Conservation (phyloP, 2,797 vertebrate genomes). For the Mormyrops attenuatus region DNA sequence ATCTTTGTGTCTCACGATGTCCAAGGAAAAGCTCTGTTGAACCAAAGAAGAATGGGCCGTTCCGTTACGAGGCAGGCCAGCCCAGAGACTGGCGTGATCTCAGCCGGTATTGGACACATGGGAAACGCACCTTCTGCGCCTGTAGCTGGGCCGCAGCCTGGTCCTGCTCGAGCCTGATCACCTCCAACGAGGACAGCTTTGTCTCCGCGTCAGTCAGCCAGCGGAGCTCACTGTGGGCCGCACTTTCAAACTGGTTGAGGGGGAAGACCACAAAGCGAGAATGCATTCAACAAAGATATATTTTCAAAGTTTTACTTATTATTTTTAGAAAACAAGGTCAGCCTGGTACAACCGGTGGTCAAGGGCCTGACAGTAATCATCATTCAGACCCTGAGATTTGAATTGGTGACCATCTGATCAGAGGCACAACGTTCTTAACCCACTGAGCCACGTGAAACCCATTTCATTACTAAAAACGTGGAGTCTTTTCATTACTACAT, state of each 20-base stretch:
- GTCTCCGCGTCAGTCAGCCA: constrained; percentile 83
- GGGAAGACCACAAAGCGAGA: background rate
- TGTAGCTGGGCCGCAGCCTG: constrained; percentile 88
- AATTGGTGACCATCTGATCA: background rate
- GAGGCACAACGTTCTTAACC: background rate
- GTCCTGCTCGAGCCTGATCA: constrained; percentile 89
- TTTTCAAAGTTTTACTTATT: background rate
- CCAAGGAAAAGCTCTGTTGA: constrained; percentile 87
- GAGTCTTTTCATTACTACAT: background rate
- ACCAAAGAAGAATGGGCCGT: constrained; percentile 29
- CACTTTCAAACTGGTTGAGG: constrained; percentile 82
- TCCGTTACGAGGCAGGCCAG: background rate
- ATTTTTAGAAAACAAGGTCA: background rate
- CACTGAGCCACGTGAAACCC: background rate
- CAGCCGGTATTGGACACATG: background rate
- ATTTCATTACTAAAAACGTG: background rate
- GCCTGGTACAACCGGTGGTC: background rate
- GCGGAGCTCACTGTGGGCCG: constrained; percentile 77
- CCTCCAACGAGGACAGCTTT: constrained; percentile 79
- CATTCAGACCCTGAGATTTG: background rate
- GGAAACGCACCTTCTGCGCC: constrained; percentile 85
- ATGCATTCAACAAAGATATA: background rate
- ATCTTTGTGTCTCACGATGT: constrained; percentile 95
- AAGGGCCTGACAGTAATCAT: background rate
- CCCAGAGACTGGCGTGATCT: background rate